Percentiles rank a stretch among this genome's conserved stretches.
Conservation (phyloP, 1,140 invertebrate genomes). For the Drosophila aff. region DNA sequence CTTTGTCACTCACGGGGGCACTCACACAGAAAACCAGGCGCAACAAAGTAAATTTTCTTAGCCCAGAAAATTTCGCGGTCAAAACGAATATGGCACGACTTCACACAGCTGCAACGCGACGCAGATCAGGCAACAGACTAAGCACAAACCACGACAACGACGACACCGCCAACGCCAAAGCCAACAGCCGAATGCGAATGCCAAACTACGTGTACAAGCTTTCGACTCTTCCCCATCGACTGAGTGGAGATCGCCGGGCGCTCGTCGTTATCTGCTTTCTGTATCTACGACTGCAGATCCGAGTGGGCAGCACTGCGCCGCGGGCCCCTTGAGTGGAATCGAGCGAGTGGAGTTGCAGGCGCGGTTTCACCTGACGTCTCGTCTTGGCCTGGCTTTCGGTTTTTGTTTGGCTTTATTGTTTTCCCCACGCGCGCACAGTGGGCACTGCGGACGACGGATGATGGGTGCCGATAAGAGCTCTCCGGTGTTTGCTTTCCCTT, state of each 20-base stretch:
- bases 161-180: constrained; percentile 38
- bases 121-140: constrained; percentile 31
- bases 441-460: constrained; percentile 3
- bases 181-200: constrained; percentile 40
- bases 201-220: constrained; percentile 55
- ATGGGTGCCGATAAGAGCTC: constrained; percentile 23
- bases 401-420: constrained; percentile 40
- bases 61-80: constrained; percentile 47
- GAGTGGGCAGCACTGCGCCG: constrained; percentile 41
- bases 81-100: constrained; percentile 43
- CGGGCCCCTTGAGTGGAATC: constrained; percentile 32
- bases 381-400: constrained; percentile 38
- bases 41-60: constrained; percentile 16
- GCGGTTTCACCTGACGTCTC: constrained; percentile 51
- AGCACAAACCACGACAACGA: constrained; percentile 9
- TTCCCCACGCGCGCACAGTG: constrained; percentile 34
- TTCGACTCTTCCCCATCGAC: constrained; percentile 45
- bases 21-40: constrained; percentile 4
- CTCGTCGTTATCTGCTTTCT: constrained; percentile 55
- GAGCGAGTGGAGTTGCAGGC: constrained; percentile 24
- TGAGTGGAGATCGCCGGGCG: constrained; percentile 59
- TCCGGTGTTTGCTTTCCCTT: constrained; percentile 38
- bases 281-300: constrained; percentile 61
- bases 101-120: constrained; percentile 33
- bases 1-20: constrained; percentile 30